Evolutionary conservation across 1,140 invertebrate species (phyloP).

Genomic region (Conopomorpha cramerella): DNA sequence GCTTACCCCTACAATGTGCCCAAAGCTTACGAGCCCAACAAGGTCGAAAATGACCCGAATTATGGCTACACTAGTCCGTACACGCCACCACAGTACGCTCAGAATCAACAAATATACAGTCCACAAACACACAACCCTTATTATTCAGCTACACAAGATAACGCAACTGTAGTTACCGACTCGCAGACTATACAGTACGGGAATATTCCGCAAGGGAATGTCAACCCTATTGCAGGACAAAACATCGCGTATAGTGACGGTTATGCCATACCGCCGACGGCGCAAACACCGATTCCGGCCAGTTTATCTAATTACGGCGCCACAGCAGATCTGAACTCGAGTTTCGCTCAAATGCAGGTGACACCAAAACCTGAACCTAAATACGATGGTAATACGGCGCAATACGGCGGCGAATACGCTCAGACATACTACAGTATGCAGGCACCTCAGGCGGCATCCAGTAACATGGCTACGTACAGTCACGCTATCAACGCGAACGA

Average conservation of each 20-base stretch:
- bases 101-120: slow-evolving; percentile 21
- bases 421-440: slow-evolving; percentile 37
- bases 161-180: slow-evolving; percentile 23
- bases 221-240: slow-evolving; percentile 10
- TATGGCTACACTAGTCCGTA: slow-evolving; percentile 24
- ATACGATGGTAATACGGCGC: background rate
- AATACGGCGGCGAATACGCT: slow-evolving; percentile 2
- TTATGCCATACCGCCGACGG: background rate
- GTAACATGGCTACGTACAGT: slow-evolving; percentile 27
- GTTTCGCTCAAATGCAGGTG: slow-evolving; percentile 40
- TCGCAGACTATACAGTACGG: slow-evolving; percentile 17
- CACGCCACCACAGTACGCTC: slow-evolving; percentile 28
- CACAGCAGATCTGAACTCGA: slow-evolving; percentile 24
- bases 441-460: slow-evolving; percentile 26
- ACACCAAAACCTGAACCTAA: slow-evolving; percentile 20
- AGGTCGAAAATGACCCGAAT: too few species aligned
- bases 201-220: slow-evolving; percentile 11
- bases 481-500: slow-evolving; percentile 21
- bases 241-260: slow-evolving; percentile 5
- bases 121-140: slow-evolving; percentile 35
- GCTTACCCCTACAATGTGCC: slow-evolving; percentile 16
- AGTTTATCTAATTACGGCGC: slow-evolving; percentile 7
- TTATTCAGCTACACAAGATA: slow-evolving; percentile 28
- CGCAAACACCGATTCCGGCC: slow-evolving; percentile 8
- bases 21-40: slow-evolving; percentile 25